These are phyloP conservation scores for Athalia rosae DNA, from an alignment of 2,888 invertebrate species.

Conservation along the genomic window DNA sequence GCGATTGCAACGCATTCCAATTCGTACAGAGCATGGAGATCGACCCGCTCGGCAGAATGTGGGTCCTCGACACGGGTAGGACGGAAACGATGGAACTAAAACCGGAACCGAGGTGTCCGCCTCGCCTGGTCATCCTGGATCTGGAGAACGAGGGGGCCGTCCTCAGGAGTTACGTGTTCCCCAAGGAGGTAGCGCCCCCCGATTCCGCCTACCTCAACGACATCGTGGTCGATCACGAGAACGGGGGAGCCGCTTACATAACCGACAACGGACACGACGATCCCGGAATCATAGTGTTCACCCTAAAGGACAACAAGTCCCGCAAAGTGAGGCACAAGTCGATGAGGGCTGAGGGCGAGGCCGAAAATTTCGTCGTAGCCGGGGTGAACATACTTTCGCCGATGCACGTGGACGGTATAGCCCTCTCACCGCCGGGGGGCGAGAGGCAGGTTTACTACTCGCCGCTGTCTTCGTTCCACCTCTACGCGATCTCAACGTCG, in stretches of 20 bases:
- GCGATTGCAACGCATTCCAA: constrained; percentile 82
- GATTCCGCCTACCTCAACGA: constrained; percentile 82
- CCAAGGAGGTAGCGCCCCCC: constrained; percentile 77
- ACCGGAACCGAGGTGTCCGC: constrained; percentile 78
- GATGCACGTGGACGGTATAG: constrained; percentile 83
- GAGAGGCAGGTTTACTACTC: constrained; percentile 78
- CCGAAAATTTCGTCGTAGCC: constrained; percentile 78
- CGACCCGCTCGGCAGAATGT: constrained; percentile 81
- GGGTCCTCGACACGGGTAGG: constrained; percentile 82
- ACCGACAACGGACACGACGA: constrained; percentile 82
- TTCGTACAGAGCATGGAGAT: constrained; percentile 86
- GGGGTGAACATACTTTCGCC: constrained; percentile 77
- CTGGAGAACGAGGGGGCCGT: constrained; percentile 77
- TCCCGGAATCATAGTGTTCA: constrained; percentile 85
- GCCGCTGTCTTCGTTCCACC: constrained; percentile 81
- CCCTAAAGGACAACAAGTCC: constrained; percentile 78
- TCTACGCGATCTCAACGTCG: constrained; percentile 81
- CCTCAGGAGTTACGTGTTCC: constrained; percentile 77
- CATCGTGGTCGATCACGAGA: constrained; percentile 83
- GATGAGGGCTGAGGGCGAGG: constrained; percentile 79
- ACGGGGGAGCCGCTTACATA: constrained; percentile 82
- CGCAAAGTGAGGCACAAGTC: constrained; percentile 84
- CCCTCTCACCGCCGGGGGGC: constrained; percentile 77
- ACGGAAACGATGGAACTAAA: constrained; percentile 77
- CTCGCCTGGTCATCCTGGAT: constrained; percentile 82